Evolutionary conservation across 2,797 vertebrate genomes (phyloP).

Genomic region (Ctenopoma kingsleyae): DNA sequence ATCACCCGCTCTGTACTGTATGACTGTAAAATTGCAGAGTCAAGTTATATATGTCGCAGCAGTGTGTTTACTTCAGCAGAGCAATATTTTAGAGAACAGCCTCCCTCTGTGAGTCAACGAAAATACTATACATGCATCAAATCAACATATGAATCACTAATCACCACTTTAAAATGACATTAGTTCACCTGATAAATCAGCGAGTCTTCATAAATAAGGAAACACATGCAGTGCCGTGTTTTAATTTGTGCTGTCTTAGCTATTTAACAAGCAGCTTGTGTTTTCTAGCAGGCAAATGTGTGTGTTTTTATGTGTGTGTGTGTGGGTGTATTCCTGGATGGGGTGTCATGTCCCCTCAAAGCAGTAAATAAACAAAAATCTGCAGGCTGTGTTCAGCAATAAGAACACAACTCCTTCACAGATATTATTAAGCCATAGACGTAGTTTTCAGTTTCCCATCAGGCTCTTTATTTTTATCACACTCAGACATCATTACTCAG

Average conservation of each 20-base stretch:
- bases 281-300: not conserved
- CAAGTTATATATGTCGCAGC: slow-evolving; percentile 31
- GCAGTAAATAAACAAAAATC: slow-evolving; percentile 22
- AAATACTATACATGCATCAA: too few relatives aligned
- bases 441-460: not conserved
- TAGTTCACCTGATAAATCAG: not conserved
- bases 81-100: not conserved
- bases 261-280: not conserved
- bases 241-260: not conserved
- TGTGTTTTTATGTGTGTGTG: slow-evolving; percentile 8
- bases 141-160: not conserved
- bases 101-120: not conserved
- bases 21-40: slow-evolving; percentile 31
- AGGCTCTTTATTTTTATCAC: slow-evolving; percentile 3
- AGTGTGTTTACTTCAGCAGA: not conserved
- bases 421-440: not conserved
- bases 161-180: not conserved
- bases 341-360: not conserved
- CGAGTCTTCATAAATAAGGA: not conserved
- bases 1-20: slow-evolving; percentile 7
- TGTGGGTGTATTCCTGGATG: slow-evolving; percentile 13
- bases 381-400: slow-evolving; percentile 4
- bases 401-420: not conserved
- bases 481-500: slow-evolving; percentile 17
- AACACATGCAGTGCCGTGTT: not conserved